Evolutionary conservation across 2,797 vertebrate species (phyloP).

Genomic region (Enteromius unitaeniatus): DNA sequence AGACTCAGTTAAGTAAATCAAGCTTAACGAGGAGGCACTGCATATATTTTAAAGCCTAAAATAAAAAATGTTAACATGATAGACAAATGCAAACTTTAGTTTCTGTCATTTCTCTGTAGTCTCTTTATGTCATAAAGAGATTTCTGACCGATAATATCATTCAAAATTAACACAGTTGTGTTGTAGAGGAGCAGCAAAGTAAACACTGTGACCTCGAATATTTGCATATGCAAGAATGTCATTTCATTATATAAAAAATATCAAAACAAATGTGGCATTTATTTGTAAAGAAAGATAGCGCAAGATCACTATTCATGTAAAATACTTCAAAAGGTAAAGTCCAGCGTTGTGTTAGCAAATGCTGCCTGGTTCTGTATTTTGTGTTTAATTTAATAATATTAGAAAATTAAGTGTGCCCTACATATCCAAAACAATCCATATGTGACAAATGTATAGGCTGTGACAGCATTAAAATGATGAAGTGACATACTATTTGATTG

Average conservation of each 20-base stretch:
- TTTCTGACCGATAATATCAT: neutral
- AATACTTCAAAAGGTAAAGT: neutral
- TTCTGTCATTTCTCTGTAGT: neutral
- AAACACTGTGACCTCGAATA: neutral
- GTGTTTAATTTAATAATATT: neutral
- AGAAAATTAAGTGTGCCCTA: neutral
- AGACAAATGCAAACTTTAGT: neutral
- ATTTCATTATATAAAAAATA: slow-evolving; percentile 16
- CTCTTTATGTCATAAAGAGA: neutral
- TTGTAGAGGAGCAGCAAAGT: neutral
- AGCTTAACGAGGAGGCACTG: neutral
- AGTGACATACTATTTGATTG: neutral
- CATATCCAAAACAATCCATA: neutral
- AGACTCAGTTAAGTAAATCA: slow-evolving; percentile 23
- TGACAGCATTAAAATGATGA: neutral
- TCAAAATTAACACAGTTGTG: neutral
- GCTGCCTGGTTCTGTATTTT: neutral
- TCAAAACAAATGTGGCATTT: slow-evolving; percentile 9
- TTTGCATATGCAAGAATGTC: neutral
- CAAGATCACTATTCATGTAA: neutral
- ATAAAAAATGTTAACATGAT: neutral
- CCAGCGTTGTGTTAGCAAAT: neutral
- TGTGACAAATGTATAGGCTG: neutral
- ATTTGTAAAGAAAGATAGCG: slow-evolving; percentile 6
- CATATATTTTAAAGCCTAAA: neutral